Conservation (phyloP, 2,797 vertebrate genomes). For the Ispidina picta region DNA sequence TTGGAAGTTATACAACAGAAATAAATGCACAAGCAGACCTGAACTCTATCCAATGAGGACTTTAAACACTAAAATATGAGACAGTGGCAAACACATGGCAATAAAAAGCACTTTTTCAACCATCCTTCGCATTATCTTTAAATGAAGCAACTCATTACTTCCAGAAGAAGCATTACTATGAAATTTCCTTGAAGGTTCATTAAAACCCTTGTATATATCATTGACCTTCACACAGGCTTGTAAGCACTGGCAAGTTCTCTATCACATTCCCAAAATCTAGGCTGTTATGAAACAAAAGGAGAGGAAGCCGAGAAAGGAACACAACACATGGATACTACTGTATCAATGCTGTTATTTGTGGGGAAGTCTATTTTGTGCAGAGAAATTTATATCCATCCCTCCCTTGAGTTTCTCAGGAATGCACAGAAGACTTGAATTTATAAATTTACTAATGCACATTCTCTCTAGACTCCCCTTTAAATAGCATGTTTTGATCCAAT, state of each 20-base stretch:
- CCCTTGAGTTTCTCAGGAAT: neutral
- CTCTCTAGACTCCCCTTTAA: neutral
- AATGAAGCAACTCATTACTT: neutral
- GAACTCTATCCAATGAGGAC: neutral
- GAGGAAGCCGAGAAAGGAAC: neutral
- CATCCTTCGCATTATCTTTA: neutral
- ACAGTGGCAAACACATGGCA: neutral
- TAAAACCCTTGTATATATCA: neutral
- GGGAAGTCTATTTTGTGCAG: neutral
- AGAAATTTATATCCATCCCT: neutral
- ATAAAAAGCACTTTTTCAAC: neutral
- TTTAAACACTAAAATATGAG: neutral
- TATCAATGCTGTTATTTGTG: neutral
- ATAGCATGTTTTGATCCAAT: neutral
- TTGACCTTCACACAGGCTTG: neutral
- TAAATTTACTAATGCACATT: neutral
- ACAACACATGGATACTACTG: neutral
- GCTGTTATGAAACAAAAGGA: neutral
- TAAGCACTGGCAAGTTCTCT: fast-evolving
- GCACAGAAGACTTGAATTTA: neutral
- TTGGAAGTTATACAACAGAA: too few relatives aligned
- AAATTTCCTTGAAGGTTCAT: neutral
- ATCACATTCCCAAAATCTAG: neutral
- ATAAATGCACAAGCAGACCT: neutral
- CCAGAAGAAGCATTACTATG: neutral